Evolutionary conservation across 2,888 invertebrate genomes (phyloP).

Genomic region (Acrocyrtus sp.): DNA sequence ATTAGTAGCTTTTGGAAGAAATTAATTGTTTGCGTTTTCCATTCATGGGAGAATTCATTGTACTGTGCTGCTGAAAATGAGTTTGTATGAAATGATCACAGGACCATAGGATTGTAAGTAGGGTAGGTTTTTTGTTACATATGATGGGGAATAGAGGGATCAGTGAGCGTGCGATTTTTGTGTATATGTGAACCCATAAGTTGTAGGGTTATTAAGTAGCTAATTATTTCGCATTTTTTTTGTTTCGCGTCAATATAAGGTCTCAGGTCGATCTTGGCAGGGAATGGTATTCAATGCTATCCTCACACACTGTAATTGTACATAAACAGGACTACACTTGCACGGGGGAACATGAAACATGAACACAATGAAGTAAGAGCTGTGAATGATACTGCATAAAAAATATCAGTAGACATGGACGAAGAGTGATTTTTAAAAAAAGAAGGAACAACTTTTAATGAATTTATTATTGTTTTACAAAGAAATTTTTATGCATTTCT

Average conservation of each 20-base stretch:
- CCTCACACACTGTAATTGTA: too few relatives aligned
- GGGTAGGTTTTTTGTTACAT: too few relatives aligned
- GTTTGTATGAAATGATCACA: slow-evolving; percentile 24
- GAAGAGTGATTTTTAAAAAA: slow-evolving; percentile 23
- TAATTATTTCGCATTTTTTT: slow-evolving; percentile 35
- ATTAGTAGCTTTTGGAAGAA: slow-evolving; percentile 28
- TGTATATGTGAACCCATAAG: slow-evolving; percentile 15
- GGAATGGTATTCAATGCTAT: slow-evolving; percentile 14
- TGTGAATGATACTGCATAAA: slow-evolving; percentile 28
- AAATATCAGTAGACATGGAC: slow-evolving; percentile 22
- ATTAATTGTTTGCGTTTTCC: slow-evolving; percentile 33
- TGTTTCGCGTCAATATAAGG: slow-evolving; percentile 20
- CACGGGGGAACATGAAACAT: neutral
- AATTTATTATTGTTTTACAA: too few relatives aligned
- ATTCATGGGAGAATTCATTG: slow-evolving; percentile 33
- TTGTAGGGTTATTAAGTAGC: slow-evolving; percentile 29
- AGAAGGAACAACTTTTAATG: too few relatives aligned
- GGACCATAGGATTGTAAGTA: too few relatives aligned
- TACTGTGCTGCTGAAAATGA: slow-evolving; percentile 7
- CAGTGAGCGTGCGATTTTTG: slow-evolving; percentile 15
- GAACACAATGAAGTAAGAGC: too few relatives aligned
- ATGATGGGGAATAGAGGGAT: slow-evolving; percentile 18
- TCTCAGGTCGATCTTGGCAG: slow-evolving; percentile 32
- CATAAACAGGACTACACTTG: neutral
- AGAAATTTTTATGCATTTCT: too few relatives aligned